Evolutionary conservation across 2,888 invertebrate genomes (phyloP).

Genomic region (Phanerotoma sp.): DNA sequence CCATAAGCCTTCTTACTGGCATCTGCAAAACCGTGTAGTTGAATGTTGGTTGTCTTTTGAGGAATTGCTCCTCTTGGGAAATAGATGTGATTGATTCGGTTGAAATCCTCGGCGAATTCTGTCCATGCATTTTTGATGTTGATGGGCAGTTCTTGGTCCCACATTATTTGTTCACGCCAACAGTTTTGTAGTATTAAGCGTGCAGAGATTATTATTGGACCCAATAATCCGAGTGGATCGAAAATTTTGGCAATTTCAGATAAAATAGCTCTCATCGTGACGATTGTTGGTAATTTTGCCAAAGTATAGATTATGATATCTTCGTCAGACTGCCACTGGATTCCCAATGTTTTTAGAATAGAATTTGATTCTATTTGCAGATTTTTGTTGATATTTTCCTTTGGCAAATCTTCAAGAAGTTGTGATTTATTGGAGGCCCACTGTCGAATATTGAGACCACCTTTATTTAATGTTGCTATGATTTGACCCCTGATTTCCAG

Average conservation of each 20-base stretch:
- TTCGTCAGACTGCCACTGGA: slow-evolving; percentile 20
- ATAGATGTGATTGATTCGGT: slow-evolving; percentile 15
- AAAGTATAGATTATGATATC: slow-evolving; percentile 25
- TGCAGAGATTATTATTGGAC: slow-evolving; percentile 10
- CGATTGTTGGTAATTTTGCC: neutral
- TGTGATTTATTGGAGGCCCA: slow-evolving; percentile 23
- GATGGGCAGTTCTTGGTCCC: slow-evolving; percentile 21
- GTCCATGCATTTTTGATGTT: slow-evolving; percentile 21
- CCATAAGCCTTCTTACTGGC: slow-evolving; percentile 37
- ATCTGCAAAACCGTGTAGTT: slow-evolving; percentile 36
- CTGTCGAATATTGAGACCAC: slow-evolving; percentile 14
- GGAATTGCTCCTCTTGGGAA: slow-evolving; percentile 22
- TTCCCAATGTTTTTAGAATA: slow-evolving; percentile 24
- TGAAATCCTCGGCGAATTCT: slow-evolving; percentile 7
- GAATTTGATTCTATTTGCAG: neutral
- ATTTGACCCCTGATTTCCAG: slow-evolving; percentile 6
- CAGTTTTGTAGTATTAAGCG: slow-evolving; percentile 17
- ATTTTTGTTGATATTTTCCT: no score
- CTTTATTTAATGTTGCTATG: slow-evolving; percentile 1
- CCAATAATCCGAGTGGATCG: slow-evolving; percentile 12
- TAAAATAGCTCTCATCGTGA: slow-evolving; percentile 18
- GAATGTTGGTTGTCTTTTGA: neutral
- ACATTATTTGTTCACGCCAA: slow-evolving; percentile 12
- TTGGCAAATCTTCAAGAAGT: neutral
- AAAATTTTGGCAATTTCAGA: slow-evolving; percentile 32